Percentiles rank a stretch among this genome's conserved stretches.
Evolutionary conservation across 35 echinoderm and acorn worm species (phyloP).

Genomic region (Heliocidaris tuberculata): DNA sequence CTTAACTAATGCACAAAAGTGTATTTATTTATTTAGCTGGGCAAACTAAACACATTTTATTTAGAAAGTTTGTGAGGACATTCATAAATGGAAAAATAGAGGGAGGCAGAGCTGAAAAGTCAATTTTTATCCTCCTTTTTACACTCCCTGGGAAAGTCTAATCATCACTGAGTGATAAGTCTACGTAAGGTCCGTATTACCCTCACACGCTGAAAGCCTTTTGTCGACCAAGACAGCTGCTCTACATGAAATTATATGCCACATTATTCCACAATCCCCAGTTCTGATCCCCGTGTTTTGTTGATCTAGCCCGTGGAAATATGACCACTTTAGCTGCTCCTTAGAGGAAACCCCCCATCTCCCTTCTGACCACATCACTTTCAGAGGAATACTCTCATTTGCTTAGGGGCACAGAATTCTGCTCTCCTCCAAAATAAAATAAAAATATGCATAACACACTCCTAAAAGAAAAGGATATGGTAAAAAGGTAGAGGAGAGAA

Average conservation of each 20-base stretch:
- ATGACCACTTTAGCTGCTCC: slow-evolving; percentile 23
- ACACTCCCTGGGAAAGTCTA: neutral
- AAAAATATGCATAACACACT: neutral
- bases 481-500: neutral
- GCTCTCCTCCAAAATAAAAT: neutral
- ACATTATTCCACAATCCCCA: neutral
- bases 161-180: neutral
- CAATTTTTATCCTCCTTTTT: too few relatives aligned
- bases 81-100: neutral
- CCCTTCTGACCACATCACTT: neutral
- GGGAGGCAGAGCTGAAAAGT: neutral
- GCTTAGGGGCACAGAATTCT: neutral
- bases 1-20: too few relatives aligned
- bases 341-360: neutral
- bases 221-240: neutral
- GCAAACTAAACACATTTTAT: neutral
- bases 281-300: neutral
- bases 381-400: neutral
- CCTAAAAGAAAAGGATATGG: neutral
- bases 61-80: neutral
- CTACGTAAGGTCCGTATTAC: neutral
- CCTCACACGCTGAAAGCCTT: neutral
- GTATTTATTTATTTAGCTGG: neutral
- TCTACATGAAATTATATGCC: neutral
- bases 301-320: slow-evolving; percentile 16